Evolutionary conservation across 2,113 vertebrate species (phyloP).

Genomic region (Castor canadensis): DNA sequence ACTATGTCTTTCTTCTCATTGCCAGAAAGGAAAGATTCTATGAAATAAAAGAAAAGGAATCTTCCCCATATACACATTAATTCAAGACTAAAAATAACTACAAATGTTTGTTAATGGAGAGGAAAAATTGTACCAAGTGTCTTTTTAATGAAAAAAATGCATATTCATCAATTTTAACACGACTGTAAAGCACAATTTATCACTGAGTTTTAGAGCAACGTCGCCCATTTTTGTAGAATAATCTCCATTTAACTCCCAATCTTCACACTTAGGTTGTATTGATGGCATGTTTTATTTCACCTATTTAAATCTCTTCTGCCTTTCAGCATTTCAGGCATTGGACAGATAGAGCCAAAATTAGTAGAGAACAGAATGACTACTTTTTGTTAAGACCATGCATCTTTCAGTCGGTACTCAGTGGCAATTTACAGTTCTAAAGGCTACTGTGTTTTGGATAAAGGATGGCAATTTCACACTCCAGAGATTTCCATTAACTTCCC

Average conservation of each 20-base stretch:
- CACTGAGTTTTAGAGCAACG: background rate
- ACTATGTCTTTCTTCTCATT: background rate
- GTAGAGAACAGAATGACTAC: background rate
- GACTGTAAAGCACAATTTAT: background rate
- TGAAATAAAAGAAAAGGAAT: background rate
- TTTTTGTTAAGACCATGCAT: conserved; percentile 18
- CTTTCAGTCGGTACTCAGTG: background rate
- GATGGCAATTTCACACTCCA: conserved; percentile 48
- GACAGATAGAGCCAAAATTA: background rate
- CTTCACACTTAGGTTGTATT: background rate
- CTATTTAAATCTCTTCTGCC: background rate
- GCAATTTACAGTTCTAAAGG: conserved; percentile 18
- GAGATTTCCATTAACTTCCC: conserved; percentile 15
- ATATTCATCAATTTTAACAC: background rate
- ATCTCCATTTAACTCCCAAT: background rate
- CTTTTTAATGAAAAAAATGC: background rate
- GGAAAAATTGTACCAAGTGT: background rate
- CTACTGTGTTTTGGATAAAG: background rate
- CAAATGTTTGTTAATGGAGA: background rate
- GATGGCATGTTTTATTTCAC: background rate
- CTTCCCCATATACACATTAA: background rate
- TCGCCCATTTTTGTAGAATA: background rate
- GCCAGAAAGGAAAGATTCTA: background rate
- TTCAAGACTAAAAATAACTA: background rate
- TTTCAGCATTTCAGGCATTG: background rate